Base-by-base conservation (phyloP, 2,113 vertebrate species). In the Takifugu flavidus region DNA sequence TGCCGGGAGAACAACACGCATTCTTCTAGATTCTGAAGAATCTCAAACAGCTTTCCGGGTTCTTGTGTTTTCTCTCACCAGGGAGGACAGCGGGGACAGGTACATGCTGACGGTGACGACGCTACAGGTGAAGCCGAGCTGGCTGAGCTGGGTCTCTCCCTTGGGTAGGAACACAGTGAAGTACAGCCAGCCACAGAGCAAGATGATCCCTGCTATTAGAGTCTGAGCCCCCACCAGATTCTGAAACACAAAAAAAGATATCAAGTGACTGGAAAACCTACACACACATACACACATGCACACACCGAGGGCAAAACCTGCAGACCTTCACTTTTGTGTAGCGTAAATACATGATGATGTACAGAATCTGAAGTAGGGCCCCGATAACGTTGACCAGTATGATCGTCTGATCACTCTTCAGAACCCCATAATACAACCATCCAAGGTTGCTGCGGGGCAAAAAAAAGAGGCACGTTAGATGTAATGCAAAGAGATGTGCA, bases 31-130 rank as follows among this genome's bases (percentile, higher is more conserved):
- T 34, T 34, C 1, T 5, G 4, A 34, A 34, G 8, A 34, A 34
- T 34, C 31, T 34, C 31, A 5, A 4, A 34, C 31, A 7, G 31
- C 31, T 34, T 34, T 3, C 11, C 2, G 7, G 34, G 7, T 39
- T 39, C 34, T 39, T 47, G 44, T 3, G 25, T 46, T 51, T 46
- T 25, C 58, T 47, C 27, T 1, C 7, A 98, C 96, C 94, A 98
- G 86, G 82, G 94, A 93, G 0, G 90, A 75, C 68, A 98, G 89
- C 0, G 95, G 96, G 0, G 95, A 98, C 67, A 98, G 72, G 89
- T 98, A 98, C 95, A 98, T 98, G 90, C 88, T 88, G 89, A 98
- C 89, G 39, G 96, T 98, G 82, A 96, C 89, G 73, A 91, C 1
- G 13, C 94, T 96, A 90, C 95, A 98, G 86, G 93, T 89, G 34